Evolutionary conservation across 1,140 invertebrate genomes (phyloP).

Genomic region (Globodera rostochiensis): DNA sequence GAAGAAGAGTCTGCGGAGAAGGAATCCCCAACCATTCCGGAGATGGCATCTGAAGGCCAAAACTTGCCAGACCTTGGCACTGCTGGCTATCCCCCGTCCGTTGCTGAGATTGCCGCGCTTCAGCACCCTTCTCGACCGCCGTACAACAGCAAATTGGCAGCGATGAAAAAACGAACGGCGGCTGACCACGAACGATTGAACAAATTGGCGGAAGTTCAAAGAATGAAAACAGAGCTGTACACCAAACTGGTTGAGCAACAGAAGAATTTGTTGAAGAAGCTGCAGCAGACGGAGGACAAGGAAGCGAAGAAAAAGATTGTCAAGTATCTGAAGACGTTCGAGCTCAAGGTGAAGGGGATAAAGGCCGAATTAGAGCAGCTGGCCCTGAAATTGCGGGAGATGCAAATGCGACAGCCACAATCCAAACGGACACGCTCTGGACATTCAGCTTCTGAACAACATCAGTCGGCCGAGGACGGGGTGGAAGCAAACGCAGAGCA

Average conservation of each 20-base stretch:
- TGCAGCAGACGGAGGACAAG: constrained; percentile 33
- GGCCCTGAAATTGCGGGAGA: constrained; percentile 16
- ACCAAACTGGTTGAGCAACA: constrained; percentile 36
- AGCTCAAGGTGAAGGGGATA: constrained; percentile 2
- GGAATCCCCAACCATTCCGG: not conserved
- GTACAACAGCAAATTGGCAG: not conserved
- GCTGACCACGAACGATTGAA: constrained; percentile 15
- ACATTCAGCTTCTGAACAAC: constrained; percentile 2
- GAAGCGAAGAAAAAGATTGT: constrained; percentile 37
- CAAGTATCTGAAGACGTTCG: constrained; percentile 31
- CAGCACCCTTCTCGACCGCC: not conserved
- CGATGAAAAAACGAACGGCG: constrained; percentile 1
- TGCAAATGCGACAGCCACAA: constrained; percentile 21
- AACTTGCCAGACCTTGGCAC: not conserved
- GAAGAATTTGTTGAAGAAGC: constrained; percentile 28
- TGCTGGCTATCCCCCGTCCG: not conserved
- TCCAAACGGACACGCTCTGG: not conserved
- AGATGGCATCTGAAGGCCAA: not conserved
- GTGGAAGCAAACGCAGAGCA: not conserved
- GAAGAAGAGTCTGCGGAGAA: not conserved
- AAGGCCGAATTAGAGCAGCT: constrained; percentile 33
- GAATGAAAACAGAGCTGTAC: constrained; percentile 35
- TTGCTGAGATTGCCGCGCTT: not conserved
- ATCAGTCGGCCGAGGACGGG: not conserved
- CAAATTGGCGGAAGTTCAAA: constrained; percentile 30